Percentiles rank a stretch among this genome's conserved stretches.
Evolutionary conservation across 1,140 invertebrate species (phyloP).

Genomic region (Leptonema lineaticorne): DNA sequence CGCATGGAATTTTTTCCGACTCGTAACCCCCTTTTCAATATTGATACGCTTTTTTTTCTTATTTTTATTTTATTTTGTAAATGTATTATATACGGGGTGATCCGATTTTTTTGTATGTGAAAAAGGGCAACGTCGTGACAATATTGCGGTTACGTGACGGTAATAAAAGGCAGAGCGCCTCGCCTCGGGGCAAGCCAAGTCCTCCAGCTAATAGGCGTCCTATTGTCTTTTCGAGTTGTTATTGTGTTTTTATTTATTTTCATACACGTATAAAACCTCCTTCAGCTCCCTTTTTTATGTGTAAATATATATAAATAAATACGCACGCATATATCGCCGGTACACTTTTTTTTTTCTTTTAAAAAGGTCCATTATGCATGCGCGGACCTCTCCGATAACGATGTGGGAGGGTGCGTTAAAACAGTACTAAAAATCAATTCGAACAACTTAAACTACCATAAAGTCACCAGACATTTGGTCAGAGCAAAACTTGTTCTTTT

Average conservation of each 20-base stretch:
- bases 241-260: not conserved
- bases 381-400: too few relatives aligned
- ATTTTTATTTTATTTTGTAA: not conserved
- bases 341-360: too few relatives aligned
- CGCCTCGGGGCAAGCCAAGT: constrained; percentile 15
- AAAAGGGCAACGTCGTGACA: constrained; percentile 32
- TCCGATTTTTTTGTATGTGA: constrained; percentile 6
- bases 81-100: not conserved
- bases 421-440: too few relatives aligned
- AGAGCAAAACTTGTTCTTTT: too few relatives aligned
- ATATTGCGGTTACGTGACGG: constrained; percentile 38
- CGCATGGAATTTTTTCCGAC: not conserved
- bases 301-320: too few relatives aligned
- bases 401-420: too few relatives aligned
- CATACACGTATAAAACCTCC: too few relatives aligned
- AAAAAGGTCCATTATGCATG: too few relatives aligned
- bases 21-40: not conserved
- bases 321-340: too few relatives aligned
- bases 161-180: constrained; percentile 28
- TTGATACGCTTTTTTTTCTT: not conserved
- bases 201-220: constrained; percentile 32
- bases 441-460: too few relatives aligned
- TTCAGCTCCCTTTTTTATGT: too few relatives aligned
- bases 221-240: constrained; percentile 27
- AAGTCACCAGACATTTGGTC: too few relatives aligned